Percentiles rank a stretch among this genome's conserved stretches.
phyloP scores from a whole-genome alignment of 2,113 vertebrate species.

The Eurystomus gularis region DNA sequence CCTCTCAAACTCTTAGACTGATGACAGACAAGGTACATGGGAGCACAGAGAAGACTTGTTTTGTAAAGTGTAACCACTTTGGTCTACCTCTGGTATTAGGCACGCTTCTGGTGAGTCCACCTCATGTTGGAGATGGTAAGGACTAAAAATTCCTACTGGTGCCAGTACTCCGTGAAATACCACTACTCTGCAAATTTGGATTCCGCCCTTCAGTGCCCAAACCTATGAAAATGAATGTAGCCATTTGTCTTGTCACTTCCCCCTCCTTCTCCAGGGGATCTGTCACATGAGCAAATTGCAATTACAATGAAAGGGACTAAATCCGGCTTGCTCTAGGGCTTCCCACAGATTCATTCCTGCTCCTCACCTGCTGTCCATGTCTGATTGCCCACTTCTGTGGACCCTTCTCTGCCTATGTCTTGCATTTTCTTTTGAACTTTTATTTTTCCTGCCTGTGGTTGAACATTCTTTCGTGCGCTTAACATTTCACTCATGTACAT shows the following conservation, averaged over 20 bases:
- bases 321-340: neutral
- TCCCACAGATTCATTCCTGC: neutral
- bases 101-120: neutral
- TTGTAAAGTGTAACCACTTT: neutral
- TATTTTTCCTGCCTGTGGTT: slow-evolving; percentile 19
- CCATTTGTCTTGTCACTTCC: neutral
- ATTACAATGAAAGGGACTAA: neutral
- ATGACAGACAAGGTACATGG: neutral
- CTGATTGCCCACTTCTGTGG: neutral
- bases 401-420: neutral
- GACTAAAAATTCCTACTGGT: neutral
- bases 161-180: neutral
- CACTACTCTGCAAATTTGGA: neutral
- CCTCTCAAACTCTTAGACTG: neutral
- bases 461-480: accelerated
- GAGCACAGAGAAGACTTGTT: neutral
- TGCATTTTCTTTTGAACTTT: neutral
- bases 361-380: neutral
- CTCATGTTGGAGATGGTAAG: neutral
- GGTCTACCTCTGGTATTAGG: neutral
- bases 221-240: neutral
- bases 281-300: neutral
- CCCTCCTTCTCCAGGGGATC: neutral
- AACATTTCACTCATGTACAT: neutral
- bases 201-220: neutral